Evolutionary conservation across 2,888 invertebrate genomes (phyloP).

Genomic region (Cataglyphis rosenhaueri): DNA sequence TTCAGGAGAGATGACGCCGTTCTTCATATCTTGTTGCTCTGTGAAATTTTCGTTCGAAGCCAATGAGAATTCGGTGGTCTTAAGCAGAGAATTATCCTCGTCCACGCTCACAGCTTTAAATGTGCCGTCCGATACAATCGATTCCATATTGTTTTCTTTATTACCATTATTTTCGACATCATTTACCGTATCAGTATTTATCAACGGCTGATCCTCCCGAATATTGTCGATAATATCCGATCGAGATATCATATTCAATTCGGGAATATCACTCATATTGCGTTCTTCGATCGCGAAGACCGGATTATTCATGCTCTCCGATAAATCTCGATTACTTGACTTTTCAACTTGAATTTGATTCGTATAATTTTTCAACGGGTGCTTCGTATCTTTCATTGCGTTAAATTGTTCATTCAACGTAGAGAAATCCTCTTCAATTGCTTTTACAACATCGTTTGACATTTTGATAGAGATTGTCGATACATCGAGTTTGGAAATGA

Average conservation of each 20-base stretch:
- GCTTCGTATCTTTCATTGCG: not conserved
- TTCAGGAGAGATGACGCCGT: constrained; percentile 39
- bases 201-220: not conserved
- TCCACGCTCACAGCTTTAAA: not conserved
- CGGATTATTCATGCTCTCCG: not conserved
- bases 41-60: not conserved
- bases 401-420: not conserved
- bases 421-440: not conserved
- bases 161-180: not conserved
- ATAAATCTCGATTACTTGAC: not conserved
- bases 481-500: not conserved
- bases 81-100: not conserved
- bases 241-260: not conserved
- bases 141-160: not conserved
- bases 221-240: not conserved
- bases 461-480: not conserved
- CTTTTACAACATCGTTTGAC: not conserved
- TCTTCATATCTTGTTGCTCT: not conserved
- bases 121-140: too few relatives aligned
- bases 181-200: not conserved
- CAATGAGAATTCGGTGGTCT: too few relatives aligned
- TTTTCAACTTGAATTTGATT: not conserved
- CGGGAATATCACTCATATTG: not conserved
- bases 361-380: not conserved
- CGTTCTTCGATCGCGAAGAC: not conserved